phyloP scores from a whole-genome alignment of 2,797 vertebrate genomes.

The Muscicapa comitata region DNA sequence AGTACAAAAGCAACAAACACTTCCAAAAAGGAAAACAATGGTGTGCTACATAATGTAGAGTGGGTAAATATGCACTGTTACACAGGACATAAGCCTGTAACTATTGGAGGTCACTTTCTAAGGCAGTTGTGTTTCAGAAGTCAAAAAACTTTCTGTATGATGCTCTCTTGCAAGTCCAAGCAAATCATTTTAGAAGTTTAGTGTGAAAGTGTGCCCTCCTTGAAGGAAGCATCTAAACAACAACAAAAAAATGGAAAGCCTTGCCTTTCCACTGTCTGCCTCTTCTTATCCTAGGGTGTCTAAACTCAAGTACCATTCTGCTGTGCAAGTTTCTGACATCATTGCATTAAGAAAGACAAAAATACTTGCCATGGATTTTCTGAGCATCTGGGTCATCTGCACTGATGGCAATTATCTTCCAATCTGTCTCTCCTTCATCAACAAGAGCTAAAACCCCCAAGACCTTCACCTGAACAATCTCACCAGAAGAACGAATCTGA shows the following conservation, averaged over 20 bases:
- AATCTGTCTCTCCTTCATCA: slow-evolving; percentile 94
- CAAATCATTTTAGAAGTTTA: not conserved
- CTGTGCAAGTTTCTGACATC: not conserved
- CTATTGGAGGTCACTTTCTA: not conserved
- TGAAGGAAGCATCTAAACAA: not conserved
- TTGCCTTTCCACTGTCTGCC: not conserved
- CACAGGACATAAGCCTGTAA: not conserved
- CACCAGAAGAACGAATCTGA: slow-evolving; percentile 85
- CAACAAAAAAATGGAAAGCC: not conserved
- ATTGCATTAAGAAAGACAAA: not conserved
- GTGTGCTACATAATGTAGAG: not conserved
- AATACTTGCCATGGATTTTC: slow-evolving; percentile 82
- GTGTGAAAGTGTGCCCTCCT: not conserved
- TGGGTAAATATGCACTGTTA: not conserved
- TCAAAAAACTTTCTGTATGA: not conserved
- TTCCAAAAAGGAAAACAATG: not conserved
- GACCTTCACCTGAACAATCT: slow-evolving; percentile 91
- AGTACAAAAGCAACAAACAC: not conserved
- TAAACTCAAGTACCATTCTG: not conserved
- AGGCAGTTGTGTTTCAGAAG: not conserved
- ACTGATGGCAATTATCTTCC: slow-evolving; percentile 95
- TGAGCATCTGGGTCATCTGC: slow-evolving; percentile 88
- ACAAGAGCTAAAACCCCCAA: slow-evolving; percentile 91
- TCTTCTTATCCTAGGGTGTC: not conserved
- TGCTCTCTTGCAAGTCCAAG: not conserved